Evolutionary conservation across 1,140 invertebrate genomes (phyloP), one percentile per base, ranked within the genome.

Genomic region (Trichonephila clavata): DNA sequence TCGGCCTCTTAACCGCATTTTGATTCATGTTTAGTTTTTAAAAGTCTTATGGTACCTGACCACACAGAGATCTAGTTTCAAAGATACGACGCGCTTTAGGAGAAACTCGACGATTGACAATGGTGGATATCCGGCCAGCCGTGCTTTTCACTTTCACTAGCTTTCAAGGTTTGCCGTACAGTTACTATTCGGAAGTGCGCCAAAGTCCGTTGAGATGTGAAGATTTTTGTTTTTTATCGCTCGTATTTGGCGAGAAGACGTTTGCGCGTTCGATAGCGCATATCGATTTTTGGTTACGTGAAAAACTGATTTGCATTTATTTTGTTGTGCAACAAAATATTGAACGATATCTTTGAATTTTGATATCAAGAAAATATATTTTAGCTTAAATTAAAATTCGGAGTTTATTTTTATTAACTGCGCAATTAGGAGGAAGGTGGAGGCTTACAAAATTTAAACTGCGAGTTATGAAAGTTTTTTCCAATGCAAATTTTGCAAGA

Each of bases 141-240:
- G 24, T 0, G 18, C 27, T 39, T 63, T 57, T 87, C 60, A 18
- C 86, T 60, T 87, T 87, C 86, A 63, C 32, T 27, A 63, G 21
- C 21, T 18, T 24, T 57, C 8, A 21, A 65, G 86, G 86, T 43
- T 87, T 87, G 60, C 86, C 86, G 20, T 87, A 87, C 21, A 63
- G 43, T 43, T 21, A 84, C 6, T 18, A 39, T 84, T 59, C 39
- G 10, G 43, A 84, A 57, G 7, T 21, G 43, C 81, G 81, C 81
- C 81, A 77, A 59, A 13, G 7, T 43, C 4, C 14, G 6, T 50
- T 0, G n/a, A 84, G 20, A 57, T 21, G 4, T 57, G 43, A 43
- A 6, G 50, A 4, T 20, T 14, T 59, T 84, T 21, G 0, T 4
- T 7, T 24, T 27, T 50, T 24, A 59, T 13, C 43, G 43, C n/a